A percentile compares a stretch with the other conserved stretches of the same genome.
Conservation (phyloP, 2,888 invertebrate species). For the Syrphus vitripennis region DNA sequence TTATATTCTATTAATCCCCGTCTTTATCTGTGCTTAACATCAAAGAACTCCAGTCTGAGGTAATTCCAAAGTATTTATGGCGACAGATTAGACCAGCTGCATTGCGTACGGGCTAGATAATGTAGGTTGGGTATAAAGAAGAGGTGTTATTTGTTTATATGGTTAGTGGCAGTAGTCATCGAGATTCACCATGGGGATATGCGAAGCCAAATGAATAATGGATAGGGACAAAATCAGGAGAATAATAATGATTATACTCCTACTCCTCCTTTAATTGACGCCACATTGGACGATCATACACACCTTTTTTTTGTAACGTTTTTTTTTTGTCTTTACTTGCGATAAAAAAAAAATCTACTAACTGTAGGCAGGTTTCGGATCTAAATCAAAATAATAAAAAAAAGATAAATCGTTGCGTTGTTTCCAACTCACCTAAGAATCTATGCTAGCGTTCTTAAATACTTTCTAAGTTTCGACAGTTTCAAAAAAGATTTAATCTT, state of each 20-base stretch:
- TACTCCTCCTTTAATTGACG: background rate
- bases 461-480: too few relatives aligned
- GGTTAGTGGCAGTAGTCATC: background rate
- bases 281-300: background rate
- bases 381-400: too few relatives aligned
- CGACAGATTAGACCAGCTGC: conserved; percentile 49
- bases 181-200: background rate
- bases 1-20: conserved; percentile 55
- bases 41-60: conserved; percentile 17
- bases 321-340: too few relatives aligned
- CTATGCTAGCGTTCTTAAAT: too few relatives aligned
- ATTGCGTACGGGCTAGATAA: background rate
- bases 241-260: background rate
- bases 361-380: too few relatives aligned
- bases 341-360: too few relatives aligned
- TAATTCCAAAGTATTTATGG: conserved; percentile 49
- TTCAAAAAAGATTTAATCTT: too few relatives aligned
- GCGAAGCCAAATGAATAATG: background rate
- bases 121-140: background rate
- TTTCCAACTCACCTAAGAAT: too few relatives aligned
- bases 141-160: background rate
- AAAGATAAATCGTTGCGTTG: too few relatives aligned
- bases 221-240: background rate
- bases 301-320: background rate
- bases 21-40: conserved; percentile 44